A percentile compares a stretch with the other conserved stretches of the same genome.
Evolutionary conservation across 2,888 invertebrate genomes (phyloP).

Genomic region (Deilephila porcellus): DNA sequence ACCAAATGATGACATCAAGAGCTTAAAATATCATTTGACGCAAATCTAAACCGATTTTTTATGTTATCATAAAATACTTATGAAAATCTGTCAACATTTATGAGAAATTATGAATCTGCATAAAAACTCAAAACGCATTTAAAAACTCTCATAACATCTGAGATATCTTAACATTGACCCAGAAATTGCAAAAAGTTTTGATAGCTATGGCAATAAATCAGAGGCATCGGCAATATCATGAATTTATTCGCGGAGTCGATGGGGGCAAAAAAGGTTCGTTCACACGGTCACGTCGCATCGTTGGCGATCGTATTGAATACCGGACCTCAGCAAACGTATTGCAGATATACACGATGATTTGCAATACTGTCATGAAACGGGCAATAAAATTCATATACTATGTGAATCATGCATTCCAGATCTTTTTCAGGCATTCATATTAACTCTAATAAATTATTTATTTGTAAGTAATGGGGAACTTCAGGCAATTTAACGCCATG

Average conservation of each 20-base stretch:
- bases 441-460: too few relatives aligned
- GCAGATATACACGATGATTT: not conserved
- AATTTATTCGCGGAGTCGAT: slow-evolving; percentile 7
- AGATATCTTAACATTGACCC: slow-evolving; percentile 17
- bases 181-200: slow-evolving; percentile 18
- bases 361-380: not conserved
- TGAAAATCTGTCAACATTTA: not conserved
- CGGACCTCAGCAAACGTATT: not conserved
- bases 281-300: slow-evolving; percentile 1
- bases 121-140: not conserved
- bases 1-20: too few relatives aligned
- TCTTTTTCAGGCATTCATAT: too few relatives aligned
- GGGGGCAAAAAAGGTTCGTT: slow-evolving; percentile 16
- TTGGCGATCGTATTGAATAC: not conserved
- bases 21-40: too few relatives aligned
- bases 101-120: not conserved
- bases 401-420: too few relatives aligned
- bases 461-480: too few relatives aligned
- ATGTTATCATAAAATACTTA: too few relatives aligned
- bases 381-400: too few relatives aligned
- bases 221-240: slow-evolving; percentile 3
- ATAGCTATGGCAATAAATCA: slow-evolving; percentile 17
- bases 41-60: too few relatives aligned
- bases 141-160: not conserved
- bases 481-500: too few relatives aligned